phyloP scores from a whole-genome alignment of 2,888 invertebrate species.

The Agrochola circellaris region DNA sequence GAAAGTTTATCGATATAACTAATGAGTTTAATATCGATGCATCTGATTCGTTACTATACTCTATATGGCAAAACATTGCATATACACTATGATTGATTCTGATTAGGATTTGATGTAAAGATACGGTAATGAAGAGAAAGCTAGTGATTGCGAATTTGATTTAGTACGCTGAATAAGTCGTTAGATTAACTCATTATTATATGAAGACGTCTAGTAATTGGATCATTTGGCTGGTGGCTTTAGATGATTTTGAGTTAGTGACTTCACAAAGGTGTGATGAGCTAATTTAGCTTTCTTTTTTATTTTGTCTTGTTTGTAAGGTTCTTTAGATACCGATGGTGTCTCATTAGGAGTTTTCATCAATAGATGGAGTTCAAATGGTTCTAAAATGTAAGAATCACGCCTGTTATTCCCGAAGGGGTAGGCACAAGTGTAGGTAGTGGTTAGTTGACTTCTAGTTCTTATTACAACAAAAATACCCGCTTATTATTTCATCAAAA shows the following conservation, averaged over 20 bases:
- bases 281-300: slow-evolving; percentile 38
- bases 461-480: neutral
- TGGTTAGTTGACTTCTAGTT: neutral
- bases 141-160: slow-evolving; percentile 57
- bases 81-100: slow-evolving; percentile 70
- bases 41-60: slow-evolving; percentile 17
- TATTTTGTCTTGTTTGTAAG: slow-evolving; percentile 13
- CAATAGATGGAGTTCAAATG: neutral
- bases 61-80: slow-evolving; percentile 39
- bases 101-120: slow-evolving; percentile 72
- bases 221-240: slow-evolving; percentile 55
- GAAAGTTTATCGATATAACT: slow-evolving; percentile 15
- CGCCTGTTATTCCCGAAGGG: fast-evolving
- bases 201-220: slow-evolving; percentile 60
- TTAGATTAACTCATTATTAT: slow-evolving; percentile 32
- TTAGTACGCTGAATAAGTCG: slow-evolving; percentile 54
- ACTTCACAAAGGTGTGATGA: slow-evolving; percentile 16
- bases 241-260: slow-evolving; percentile 18
- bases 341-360: slow-evolving; percentile 10
- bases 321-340: neutral
- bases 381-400: neutral
- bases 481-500: too few species aligned
- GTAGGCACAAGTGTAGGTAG: neutral
- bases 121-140: slow-evolving; percentile 67
- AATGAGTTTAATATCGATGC: slow-evolving; percentile 22